Conservation (phyloP, 2,113 vertebrate genomes). For the Danionella cerebrum region DNA sequence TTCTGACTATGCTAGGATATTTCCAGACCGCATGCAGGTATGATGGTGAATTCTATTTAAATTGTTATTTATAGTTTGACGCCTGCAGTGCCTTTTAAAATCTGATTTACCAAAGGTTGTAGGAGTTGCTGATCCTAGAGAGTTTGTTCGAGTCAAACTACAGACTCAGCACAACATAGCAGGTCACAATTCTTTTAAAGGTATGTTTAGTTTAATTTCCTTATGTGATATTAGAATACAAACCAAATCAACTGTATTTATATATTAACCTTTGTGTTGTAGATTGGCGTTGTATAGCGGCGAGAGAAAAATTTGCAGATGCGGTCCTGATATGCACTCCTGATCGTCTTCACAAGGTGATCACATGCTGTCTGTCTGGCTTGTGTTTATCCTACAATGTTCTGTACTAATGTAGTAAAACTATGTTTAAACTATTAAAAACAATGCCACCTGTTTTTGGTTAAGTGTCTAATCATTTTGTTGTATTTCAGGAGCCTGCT, state of each 20-base stretch:
- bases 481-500: conserved; percentile 64
- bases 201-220: conserved; percentile 39
- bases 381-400: background rate
- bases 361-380: no score
- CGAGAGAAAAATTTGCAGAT: conserved; percentile 73
- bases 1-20: conserved; percentile 52
- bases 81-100: no score
- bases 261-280: conserved; percentile 3
- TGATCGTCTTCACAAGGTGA: conserved; percentile 73
- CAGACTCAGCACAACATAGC: conserved; percentile 54
- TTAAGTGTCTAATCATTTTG: background rate
- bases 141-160: conserved; percentile 60
- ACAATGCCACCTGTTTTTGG: background rate
- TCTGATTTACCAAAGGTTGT: conserved; percentile 54
- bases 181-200: conserved; percentile 60
- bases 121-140: conserved; percentile 68
- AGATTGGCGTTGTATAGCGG: conserved; percentile 65
- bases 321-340: conserved; percentile 74
- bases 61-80: background rate
- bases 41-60: background rate
- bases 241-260: background rate
- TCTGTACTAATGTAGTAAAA: background rate
- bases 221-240: background rate
- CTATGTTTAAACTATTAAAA: background rate
- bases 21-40: conserved; percentile 63